Conservation (phyloP, 1,140 invertebrate species). For the Brachionus asplanchnoidis region DNA sequence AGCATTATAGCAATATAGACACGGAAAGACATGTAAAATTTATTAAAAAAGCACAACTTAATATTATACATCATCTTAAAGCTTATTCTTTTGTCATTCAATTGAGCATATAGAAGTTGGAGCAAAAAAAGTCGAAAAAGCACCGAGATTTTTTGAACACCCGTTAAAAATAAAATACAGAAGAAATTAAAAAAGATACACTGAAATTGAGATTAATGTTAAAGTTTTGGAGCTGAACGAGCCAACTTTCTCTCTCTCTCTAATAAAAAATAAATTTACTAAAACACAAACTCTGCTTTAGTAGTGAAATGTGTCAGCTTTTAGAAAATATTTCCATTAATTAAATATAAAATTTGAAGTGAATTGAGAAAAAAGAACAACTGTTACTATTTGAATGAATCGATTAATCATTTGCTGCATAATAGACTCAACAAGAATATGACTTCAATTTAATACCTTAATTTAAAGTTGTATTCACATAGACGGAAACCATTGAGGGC, state of each 20-base stretch:
- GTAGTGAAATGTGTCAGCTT: neutral
- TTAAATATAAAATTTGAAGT: neutral
- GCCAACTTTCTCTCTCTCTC: neutral
- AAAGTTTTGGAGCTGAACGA: neutral
- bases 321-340: neutral
- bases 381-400: neutral
- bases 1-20: too few species aligned
- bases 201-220: too few species aligned
- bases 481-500: neutral
- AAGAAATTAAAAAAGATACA: too few species aligned
- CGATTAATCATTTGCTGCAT: neutral
- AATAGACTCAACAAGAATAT: neutral
- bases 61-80: too few species aligned
- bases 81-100: too few species aligned
- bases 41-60: too few species aligned
- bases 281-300: neutral
- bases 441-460: neutral
- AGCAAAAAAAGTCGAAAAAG: too few species aligned
- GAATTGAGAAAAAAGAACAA: neutral
- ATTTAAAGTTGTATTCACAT: neutral
- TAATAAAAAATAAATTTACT: neutral
- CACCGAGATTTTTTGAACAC: too few species aligned
- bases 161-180: too few species aligned
- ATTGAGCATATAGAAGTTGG: too few species aligned
- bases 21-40: too few species aligned